Percentiles rank a stretch among this genome's conserved stretches.
These are phyloP conservation scores for Cavia porcellus DNA, from an alignment of 2,113 vertebrate genomes.

Conservation along the genomic window DNA sequence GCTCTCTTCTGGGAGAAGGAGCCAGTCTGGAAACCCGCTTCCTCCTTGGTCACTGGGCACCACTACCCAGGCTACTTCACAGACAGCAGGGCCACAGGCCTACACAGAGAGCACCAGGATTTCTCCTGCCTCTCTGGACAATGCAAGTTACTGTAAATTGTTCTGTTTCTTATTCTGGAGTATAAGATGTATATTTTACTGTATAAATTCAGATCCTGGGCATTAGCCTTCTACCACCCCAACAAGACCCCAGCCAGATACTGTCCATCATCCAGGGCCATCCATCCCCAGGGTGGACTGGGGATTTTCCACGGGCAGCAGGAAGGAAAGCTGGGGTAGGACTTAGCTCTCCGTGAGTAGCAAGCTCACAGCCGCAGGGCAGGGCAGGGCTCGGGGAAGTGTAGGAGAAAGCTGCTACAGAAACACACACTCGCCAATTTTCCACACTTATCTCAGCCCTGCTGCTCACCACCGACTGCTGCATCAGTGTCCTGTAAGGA, in stretches of 20 bases:
- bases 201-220: neutral
- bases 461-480: slow-evolving; percentile 42
- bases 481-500: slow-evolving; percentile 66
- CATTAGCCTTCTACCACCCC: neutral
- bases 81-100: neutral
- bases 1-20: neutral
- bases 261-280: slow-evolving; percentile 38
- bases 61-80: slow-evolving; percentile 2
- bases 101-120: neutral
- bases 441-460: slow-evolving; percentile 71
- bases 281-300: neutral
- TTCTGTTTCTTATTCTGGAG: slow-evolving; percentile 40
- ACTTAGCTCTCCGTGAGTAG: slow-evolving; percentile 70
- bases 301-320: slow-evolving; percentile 38
- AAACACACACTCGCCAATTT: slow-evolving; percentile 54
- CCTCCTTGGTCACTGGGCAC: neutral
- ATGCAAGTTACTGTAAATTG: neutral
- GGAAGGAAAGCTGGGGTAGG: slow-evolving; percentile 40
- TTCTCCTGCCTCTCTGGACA: slow-evolving; percentile 20
- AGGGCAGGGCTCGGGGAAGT: slow-evolving; percentile 64
- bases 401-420: neutral
- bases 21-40: slow-evolving; percentile 23
- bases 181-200: neutral
- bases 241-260: neutral
- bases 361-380: slow-evolving; percentile 69